These are phyloP conservation scores for Argynnis bischoffii DNA, from an alignment of 2,888 invertebrate species.

Conservation along the genomic window DNA sequence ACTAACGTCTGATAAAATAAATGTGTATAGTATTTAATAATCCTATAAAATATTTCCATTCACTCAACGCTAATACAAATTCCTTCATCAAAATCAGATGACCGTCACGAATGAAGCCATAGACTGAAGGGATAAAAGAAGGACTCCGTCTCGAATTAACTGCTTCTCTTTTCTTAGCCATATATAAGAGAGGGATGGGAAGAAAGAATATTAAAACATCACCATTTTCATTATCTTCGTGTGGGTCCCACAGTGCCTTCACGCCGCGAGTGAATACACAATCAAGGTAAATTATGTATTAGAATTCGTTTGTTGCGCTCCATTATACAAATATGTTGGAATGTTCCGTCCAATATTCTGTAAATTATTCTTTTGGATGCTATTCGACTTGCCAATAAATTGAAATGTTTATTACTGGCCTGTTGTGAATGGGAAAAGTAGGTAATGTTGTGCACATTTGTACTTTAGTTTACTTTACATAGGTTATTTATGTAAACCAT, in stretches of 20 bases:
- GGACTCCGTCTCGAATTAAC: slow-evolving; percentile 32
- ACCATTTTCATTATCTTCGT: slow-evolving; percentile 68
- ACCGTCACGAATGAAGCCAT: slow-evolving; percentile 64
- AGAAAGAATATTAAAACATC: slow-evolving; percentile 58
- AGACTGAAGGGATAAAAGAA: slow-evolving; percentile 38
- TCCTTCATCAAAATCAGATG: slow-evolving; percentile 59
- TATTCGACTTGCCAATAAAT: slow-evolving; percentile 39
- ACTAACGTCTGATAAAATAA: slow-evolving; percentile 17
- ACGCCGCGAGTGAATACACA: slow-evolving; percentile 60
- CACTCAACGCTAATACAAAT: slow-evolving; percentile 39
- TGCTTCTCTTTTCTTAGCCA: slow-evolving; percentile 26
- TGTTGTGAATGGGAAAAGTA: slow-evolving; percentile 12
- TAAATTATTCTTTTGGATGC: slow-evolving; percentile 35
- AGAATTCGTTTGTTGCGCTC: slow-evolving; percentile 52
- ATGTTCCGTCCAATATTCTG: slow-evolving; percentile 39
- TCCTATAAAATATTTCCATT: slow-evolving; percentile 39
- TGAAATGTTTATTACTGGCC: slow-evolving; percentile 35
- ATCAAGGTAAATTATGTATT: slow-evolving; percentile 65
- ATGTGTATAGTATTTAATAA: slow-evolving; percentile 33
- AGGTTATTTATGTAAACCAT: no score
- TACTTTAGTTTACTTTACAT: no score
- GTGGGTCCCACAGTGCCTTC: slow-evolving; percentile 64
- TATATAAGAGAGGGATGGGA: slow-evolving; percentile 47
- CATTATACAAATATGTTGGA: slow-evolving; percentile 45
- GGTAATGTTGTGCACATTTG: neutral